Percentiles rank a stretch among this genome's conserved stretches.
Conservation (phyloP, 2,113 vertebrate species). For the Tiliqua scincoides region DNA sequence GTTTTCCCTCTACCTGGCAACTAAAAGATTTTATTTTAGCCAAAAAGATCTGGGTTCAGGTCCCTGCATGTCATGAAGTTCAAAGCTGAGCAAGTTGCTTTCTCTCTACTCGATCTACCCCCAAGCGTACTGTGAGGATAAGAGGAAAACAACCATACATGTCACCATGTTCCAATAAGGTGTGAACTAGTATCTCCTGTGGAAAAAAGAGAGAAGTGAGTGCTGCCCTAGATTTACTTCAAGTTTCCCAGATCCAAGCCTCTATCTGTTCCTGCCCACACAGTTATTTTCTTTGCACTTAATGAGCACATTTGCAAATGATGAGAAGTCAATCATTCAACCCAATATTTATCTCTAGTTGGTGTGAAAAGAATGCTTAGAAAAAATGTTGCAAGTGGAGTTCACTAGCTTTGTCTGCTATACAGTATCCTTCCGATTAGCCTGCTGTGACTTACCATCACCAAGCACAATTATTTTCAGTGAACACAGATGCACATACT, state of each 20-base stretch:
- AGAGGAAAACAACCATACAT: too few species aligned
- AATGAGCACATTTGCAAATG: neutral
- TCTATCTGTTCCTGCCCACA: neutral
- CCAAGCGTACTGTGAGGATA: too few species aligned
- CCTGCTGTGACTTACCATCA: accelerated
- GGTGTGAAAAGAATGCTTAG: neutral
- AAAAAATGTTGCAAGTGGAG: neutral
- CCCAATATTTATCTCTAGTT: neutral
- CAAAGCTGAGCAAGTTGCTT: neutral
- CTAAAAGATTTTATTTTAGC: too few species aligned
- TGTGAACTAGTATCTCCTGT: neutral
- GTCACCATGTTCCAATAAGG: too few species aligned
- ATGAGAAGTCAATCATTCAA: neutral
- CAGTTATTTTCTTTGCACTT: neutral
- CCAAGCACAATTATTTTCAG: neutral
- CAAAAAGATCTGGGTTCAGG: neutral
- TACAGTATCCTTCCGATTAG: neutral
- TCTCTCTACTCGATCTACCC: neutral
- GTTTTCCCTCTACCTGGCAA: too few species aligned
- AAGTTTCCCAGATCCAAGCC: neutral
- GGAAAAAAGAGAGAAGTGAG: neutral
- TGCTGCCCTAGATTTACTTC: neutral
- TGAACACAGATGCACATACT: neutral
- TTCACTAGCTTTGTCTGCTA: neutral
- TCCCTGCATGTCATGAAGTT: neutral